A percentile compares a stretch with the other conserved stretches of the same genome.
Conservation (phyloP, 1,140 invertebrate species). For the Eufriesea mexicana region DNA sequence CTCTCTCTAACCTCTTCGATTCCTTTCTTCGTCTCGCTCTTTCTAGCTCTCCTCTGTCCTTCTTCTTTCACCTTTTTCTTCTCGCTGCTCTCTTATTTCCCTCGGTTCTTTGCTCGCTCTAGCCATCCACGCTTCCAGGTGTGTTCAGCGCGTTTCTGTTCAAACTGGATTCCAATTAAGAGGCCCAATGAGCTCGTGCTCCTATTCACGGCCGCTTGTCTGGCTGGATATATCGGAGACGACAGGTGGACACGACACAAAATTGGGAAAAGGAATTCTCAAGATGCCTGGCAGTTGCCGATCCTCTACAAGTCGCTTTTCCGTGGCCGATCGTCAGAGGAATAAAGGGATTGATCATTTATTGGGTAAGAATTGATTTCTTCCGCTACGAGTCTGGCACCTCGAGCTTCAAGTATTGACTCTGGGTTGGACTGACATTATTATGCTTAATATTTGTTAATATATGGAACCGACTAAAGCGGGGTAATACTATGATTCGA, state of each 20-base stretch:
- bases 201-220: slow-evolving; percentile 43
- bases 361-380: too few relatives aligned
- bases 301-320: neutral
- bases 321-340: neutral
- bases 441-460: too few relatives aligned
- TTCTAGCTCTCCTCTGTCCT: neutral
- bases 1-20: neutral
- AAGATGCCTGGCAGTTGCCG: neutral
- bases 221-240: slow-evolving; percentile 46
- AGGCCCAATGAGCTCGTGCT: slow-evolving; percentile 58
- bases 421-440: too few relatives aligned
- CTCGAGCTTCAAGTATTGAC: too few relatives aligned
- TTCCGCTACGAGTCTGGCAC: too few relatives aligned
- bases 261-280: slow-evolving; percentile 18
- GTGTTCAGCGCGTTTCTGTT: slow-evolving; percentile 47
- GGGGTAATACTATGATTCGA: too few relatives aligned
- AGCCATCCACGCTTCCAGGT: slow-evolving; percentile 51
- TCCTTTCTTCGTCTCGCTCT: neutral
- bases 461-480: too few relatives aligned
- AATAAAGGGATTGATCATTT: neutral
- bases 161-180: slow-evolving; percentile 67
- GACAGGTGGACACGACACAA: slow-evolving; percentile 56
- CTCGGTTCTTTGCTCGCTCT: neutral
- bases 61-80: neutral
- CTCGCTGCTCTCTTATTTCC: neutral